phyloP scores from a whole-genome alignment of 2,113 vertebrate genomes.

The Brachionichthys hirsutus region DNA sequence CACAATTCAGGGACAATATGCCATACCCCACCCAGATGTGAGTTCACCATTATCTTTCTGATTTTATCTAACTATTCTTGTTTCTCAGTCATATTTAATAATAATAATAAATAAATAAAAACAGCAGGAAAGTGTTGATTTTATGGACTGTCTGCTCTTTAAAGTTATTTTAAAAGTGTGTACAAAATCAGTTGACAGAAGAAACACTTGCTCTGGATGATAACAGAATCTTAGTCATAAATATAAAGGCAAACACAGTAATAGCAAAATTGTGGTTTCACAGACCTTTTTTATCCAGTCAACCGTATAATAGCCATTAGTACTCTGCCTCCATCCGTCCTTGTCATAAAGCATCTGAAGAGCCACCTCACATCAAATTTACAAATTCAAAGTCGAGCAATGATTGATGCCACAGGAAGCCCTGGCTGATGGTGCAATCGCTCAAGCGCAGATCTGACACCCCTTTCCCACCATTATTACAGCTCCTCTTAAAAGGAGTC shows the following conservation, averaged over 20 bases:
- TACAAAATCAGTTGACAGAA: neutral
- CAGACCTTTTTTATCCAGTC: slow-evolving; percentile 41
- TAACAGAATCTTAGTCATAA: slow-evolving; percentile 12
- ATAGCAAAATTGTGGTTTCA: slow-evolving; percentile 18
- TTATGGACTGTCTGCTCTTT: neutral
- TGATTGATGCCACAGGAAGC: slow-evolving; percentile 69
- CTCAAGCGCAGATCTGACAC: slow-evolving; percentile 61
- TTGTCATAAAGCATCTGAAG: slow-evolving; percentile 48
- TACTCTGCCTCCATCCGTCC: slow-evolving; percentile 70
- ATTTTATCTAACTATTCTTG: neutral
- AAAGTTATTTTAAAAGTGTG: neutral
- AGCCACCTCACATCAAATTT: slow-evolving; percentile 57
- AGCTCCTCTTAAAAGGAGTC: slow-evolving; percentile 55
- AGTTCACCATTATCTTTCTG: slow-evolving; percentile 75
- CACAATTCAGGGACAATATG: slow-evolving; percentile 98
- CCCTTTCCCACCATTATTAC: slow-evolving; percentile 61
- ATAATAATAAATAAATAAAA: neutral
- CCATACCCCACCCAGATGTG: slow-evolving; percentile 97
- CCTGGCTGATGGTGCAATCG: slow-evolving; percentile 66
- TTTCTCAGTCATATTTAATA: neutral
- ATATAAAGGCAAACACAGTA: slow-evolving; percentile 26
- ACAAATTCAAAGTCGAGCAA: slow-evolving; percentile 64
- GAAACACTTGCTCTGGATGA: neutral
- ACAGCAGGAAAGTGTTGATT: neutral
- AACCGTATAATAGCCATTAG: slow-evolving; percentile 50